Conservation (phyloP, 1,140 invertebrate species). For the Lasioglossum albipes region DNA sequence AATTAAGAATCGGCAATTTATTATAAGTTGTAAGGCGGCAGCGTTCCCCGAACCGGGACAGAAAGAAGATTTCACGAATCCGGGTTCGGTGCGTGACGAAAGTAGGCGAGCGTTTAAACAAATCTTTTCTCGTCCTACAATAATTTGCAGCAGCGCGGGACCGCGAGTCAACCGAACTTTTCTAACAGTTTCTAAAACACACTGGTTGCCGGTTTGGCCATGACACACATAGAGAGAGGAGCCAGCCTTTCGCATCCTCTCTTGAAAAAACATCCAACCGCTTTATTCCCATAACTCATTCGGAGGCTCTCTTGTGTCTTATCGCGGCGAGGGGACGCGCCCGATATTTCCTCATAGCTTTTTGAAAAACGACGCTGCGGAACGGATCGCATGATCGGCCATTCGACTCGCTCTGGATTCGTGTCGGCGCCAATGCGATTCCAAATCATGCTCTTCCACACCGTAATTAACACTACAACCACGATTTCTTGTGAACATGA, state of each 20-base stretch:
- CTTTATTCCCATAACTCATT: slow-evolving; percentile 54
- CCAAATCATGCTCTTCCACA: neutral
- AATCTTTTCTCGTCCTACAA: slow-evolving; percentile 29
- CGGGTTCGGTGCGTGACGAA: slow-evolving; percentile 23
- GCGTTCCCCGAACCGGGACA: neutral
- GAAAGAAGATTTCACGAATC: neutral
- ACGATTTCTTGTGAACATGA: too few species aligned
- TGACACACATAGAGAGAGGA: slow-evolving; percentile 57
- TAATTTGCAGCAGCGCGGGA: slow-evolving; percentile 60
- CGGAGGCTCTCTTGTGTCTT: slow-evolving; percentile 27
- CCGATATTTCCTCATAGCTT: slow-evolving; percentile 41
- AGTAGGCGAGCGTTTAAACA: slow-evolving; percentile 25
- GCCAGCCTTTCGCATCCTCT: slow-evolving; percentile 65
- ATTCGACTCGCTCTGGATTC: neutral
- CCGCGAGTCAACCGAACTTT: slow-evolving; percentile 34
- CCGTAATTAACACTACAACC: neutral
- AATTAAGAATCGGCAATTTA: too few species aligned
- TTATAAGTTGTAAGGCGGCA: too few species aligned
- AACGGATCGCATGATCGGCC: too few species aligned
- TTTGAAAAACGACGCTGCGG: slow-evolving; percentile 16
- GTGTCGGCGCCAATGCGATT: neutral
- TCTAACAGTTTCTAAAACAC: slow-evolving; percentile 66
- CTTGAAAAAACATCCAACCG: slow-evolving; percentile 53
- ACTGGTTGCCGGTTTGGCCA: slow-evolving; percentile 49
- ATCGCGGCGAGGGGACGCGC: slow-evolving; percentile 20